Evolutionary conservation across 2,797 vertebrate species (phyloP), one percentile per base, ranked within the genome.

Genomic region (Lerista edwardsae): DNA sequence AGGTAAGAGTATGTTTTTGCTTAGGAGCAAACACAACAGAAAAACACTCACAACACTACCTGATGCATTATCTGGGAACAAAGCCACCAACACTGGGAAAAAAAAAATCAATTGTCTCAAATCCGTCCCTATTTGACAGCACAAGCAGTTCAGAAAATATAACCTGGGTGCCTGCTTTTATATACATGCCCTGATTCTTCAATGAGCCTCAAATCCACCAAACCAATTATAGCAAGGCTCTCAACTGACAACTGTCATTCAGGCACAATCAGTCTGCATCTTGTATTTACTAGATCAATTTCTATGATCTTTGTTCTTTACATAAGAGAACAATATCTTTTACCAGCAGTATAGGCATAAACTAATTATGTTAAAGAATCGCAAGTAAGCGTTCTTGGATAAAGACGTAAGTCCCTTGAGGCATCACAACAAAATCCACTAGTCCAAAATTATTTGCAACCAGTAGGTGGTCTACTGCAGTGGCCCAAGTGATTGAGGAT

Each of bases 1-100:
- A 83, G 62, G 44, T 71, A 75, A 39, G 44, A 74, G 47, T 88
- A 89, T 17, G 67, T 61, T 69, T 69, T 61, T 68, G 27, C 29
- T 78, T 72, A 89, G 67, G 67, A 84, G 85, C 75, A 90, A 91
- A 88, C 90, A 88, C 79, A 87, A 91, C 31, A 82, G 17, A 84
- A n/a, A 80, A 67, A 31, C 41, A 87, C 61, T 23, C 25, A 65
- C 47, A 84, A 80, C 8, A 75, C 29, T 0, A 1, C 3, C 31
- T 29, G 65, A 75, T 73, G 15, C 59, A 57, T 9, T 81, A 79
- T 41, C 51, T 79, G 12, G 77, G 73, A 91, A 73, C 12, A 27
- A 88, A 88, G 72, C 11, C 76, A 36, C 29, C 57, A 68, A 29
- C 29, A 31, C 36, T 10, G 9, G 86, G 47, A 12, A 51, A 51